Conservation (phyloP, 2,797 vertebrate species). For the Apogon hyalosoma region DNA sequence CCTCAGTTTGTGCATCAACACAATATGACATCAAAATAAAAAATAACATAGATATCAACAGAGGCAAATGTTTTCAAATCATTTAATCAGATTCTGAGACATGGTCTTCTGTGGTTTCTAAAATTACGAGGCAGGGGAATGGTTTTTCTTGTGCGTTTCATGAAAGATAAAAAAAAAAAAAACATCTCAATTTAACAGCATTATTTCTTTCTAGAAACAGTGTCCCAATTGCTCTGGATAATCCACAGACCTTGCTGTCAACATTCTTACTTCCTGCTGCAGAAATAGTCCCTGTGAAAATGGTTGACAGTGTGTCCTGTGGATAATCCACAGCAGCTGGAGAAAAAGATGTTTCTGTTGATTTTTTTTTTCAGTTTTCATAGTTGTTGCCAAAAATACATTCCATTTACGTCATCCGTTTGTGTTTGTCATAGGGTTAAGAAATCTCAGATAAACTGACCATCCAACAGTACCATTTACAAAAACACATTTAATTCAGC, state of each 20-base stretch:
- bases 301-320: slow-evolving; percentile 23
- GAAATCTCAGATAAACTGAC: too few relatives aligned
- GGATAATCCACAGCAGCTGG: slow-evolving; percentile 31
- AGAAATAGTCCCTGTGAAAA: slow-evolving; percentile 34
- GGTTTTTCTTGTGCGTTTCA: not conserved
- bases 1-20: not conserved
- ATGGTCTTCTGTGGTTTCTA: not conserved
- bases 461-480: not conserved
- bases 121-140: not conserved
- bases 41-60: too few relatives aligned
- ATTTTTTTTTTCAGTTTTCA: slow-evolving; percentile 3
- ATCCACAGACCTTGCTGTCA: slow-evolving; percentile 46
- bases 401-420: not conserved
- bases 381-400: not conserved
- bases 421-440: not conserved
- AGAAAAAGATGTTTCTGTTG: slow-evolving; percentile 14
- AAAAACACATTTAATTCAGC: slow-evolving; percentile 1
- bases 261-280: slow-evolving; percentile 36
- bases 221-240: slow-evolving; percentile 38
- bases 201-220: slow-evolving; percentile 38
- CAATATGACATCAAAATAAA: not conserved
- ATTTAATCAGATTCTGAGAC: not conserved
- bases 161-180: not conserved
- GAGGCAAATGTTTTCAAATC: too few relatives aligned
- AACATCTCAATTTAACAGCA: not conserved